These are phyloP conservation scores for Spodoptera littoralis DNA, from an alignment of 2,888 invertebrate genomes.

Conservation along the genomic window DNA sequence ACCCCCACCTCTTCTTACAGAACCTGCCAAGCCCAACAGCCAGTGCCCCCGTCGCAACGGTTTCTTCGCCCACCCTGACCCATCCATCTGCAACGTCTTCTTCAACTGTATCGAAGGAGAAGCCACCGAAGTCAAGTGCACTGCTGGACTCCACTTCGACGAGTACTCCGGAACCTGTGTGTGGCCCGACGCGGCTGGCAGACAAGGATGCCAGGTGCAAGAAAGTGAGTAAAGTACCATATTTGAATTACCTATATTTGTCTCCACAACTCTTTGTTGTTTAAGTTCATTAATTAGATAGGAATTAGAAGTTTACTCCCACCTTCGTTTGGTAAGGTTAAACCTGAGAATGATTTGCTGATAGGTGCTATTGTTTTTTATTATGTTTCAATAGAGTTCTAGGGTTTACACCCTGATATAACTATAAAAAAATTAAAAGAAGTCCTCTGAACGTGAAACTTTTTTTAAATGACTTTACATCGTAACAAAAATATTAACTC, in stretches of 20 bases:
- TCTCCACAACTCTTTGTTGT: too few relatives aligned
- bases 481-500: neutral
- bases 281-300: too few relatives aligned
- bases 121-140: constrained; percentile 93
- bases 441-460: too few relatives aligned
- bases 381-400: too few relatives aligned
- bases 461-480: too few relatives aligned
- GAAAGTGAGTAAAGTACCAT: constrained; percentile 81
- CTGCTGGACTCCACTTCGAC: constrained; percentile 96
- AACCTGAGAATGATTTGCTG: too few relatives aligned
- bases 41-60: constrained; percentile 96
- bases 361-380: too few relatives aligned
- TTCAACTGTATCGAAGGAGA: constrained; percentile 97
- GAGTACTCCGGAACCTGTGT: constrained; percentile 96
- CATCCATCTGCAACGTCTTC: constrained; percentile 94
- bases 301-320: too few relatives aligned
- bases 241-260: too few relatives aligned
- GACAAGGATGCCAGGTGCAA: constrained; percentile 91
- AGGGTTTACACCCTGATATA: too few relatives aligned
- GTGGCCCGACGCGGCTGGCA: constrained; percentile 94
- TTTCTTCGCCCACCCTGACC: constrained; percentile 96
- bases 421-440: too few relatives aligned
- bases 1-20: constrained; percentile 77
- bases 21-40: constrained; percentile 92
- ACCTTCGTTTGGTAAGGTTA: too few relatives aligned